Evolutionary conservation across 2,113 vertebrate species (phyloP), one percentile per base, ranked within the genome.

Genomic region (Tympanuchus pallidicinctus): DNA sequence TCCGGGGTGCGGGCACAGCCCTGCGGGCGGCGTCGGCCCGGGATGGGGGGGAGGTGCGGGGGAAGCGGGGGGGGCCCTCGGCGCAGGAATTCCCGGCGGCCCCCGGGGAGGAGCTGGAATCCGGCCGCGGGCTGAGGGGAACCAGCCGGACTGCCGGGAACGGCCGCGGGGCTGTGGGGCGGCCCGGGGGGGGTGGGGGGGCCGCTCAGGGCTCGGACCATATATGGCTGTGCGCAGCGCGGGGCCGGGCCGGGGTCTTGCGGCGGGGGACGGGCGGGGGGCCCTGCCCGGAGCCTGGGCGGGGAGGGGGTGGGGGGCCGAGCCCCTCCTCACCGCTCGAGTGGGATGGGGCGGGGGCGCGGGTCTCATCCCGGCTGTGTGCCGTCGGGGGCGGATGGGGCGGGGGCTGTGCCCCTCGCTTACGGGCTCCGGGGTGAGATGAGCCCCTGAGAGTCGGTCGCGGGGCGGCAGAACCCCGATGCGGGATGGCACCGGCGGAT

Each of bases 11-110:
- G 48, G 48, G 48, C 48, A 50, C 48, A 12, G 48, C 42, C 63
- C 32, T 10, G 6, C 25, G 42, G 45, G 30, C 34, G 70, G 9
- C 32, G n/a, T 59, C 32, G 20, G 57, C 57, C 32, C 5, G 66
- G 45, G 52, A 66, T 15, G 42, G 11, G 57, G 7, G 25, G 2
- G 71, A 47, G 18, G 45, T 47, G 45, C 45, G 36, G 50, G 50
- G 27, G 25, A 38, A 34, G 43, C 16, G 73, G 9, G 72, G 36
- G 88, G 77, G 40, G 60, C 30, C 32, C 13, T 69, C 78, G 28
- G 83, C 75, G 21, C 91, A 83, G 91, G 86, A 95, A 95, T 93
- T 95, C 91, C 92, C 89, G n/a, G 89, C 88, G 85, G 88, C 94
- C 91, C 88, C 91, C 61, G 59, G 94, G 92, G 92, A 92, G 80